phyloP scores from a whole-genome alignment of 2,113 vertebrate species.

The Semnornis frantzii region DNA sequence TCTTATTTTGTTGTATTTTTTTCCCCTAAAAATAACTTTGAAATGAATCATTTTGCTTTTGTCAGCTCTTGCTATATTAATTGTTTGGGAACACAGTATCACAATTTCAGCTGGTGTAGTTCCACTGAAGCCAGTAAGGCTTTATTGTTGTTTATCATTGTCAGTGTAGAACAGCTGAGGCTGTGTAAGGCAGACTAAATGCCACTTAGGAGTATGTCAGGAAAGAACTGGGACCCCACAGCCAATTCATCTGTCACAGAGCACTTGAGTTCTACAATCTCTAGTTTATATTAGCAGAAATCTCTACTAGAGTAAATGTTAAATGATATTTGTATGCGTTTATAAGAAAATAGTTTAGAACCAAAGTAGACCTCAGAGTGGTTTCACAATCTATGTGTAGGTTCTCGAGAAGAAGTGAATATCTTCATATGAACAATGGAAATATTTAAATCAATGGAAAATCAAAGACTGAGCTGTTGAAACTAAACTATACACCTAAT shows the following conservation, averaged over 20 bases:
- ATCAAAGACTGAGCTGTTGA: neutral
- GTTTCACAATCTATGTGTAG: neutral
- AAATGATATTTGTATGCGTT: neutral
- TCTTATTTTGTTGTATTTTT: neutral
- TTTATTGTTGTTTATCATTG: constrained; percentile 10
- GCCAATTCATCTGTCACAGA: neutral
- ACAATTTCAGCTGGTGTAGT: neutral
- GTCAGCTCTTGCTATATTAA: neutral
- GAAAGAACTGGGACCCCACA: neutral
- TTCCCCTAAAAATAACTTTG: neutral
- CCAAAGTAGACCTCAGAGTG: neutral
- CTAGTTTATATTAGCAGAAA: neutral
- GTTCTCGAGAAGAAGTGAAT: neutral
- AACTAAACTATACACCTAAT: neutral
- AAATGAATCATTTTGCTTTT: neutral
- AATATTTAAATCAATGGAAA: neutral
- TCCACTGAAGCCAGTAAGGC: neutral
- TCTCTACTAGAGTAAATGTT: neutral
- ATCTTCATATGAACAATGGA: neutral
- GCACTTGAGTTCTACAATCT: neutral
- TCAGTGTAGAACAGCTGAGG: neutral
- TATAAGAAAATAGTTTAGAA: neutral
- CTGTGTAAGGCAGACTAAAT: neutral
- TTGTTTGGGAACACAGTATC: neutral
- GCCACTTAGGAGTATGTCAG: neutral